Evolutionary conservation across 2,888 invertebrate species (phyloP).

Genomic region (Agrypnus murinus): DNA sequence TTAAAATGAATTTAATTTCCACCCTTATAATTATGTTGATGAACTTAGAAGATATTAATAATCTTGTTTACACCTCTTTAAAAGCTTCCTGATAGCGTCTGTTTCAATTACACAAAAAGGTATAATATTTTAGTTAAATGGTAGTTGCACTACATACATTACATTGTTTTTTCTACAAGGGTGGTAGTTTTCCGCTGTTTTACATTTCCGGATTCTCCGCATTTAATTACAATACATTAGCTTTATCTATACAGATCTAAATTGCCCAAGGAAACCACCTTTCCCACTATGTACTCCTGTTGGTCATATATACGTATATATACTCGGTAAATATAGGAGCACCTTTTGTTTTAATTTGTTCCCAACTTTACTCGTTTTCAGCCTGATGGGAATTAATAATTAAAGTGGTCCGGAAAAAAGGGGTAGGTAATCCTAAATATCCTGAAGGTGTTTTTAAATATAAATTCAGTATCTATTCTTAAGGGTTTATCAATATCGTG

Average conservation of each 20-base stretch:
- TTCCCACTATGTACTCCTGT: conserved; percentile 29
- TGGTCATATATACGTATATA: conserved; percentile 26
- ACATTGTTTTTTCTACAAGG: conserved; percentile 12
- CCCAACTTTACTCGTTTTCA: conserved; percentile 2
- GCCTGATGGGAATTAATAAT: no score
- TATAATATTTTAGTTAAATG: neutral
- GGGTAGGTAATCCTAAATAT: no score
- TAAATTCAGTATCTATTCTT: no score
- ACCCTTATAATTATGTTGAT: conserved; percentile 23
- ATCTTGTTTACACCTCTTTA: conserved; percentile 13
- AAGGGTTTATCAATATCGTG: no score
- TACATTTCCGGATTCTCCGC: conserved; percentile 38
- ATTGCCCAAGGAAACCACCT: conserved; percentile 47
- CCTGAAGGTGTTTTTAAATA: no score
- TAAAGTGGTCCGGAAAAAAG: no score
- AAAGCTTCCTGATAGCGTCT: neutral
- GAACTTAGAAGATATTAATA: conserved; percentile 13
- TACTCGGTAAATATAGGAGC: conserved; percentile 33
- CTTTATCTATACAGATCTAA: conserved; percentile 42
- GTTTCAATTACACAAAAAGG: no score
- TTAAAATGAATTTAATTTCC: conserved; percentile 19
- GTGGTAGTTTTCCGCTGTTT: conserved; percentile 37
- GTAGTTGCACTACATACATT: conserved; percentile 30
- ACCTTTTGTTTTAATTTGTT: conserved; percentile 33
- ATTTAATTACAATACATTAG: conserved; percentile 51